Base-by-base conservation (phyloP, 2,113 vertebrate genomes). In the Urocynchramus pylzowi region DNA sequence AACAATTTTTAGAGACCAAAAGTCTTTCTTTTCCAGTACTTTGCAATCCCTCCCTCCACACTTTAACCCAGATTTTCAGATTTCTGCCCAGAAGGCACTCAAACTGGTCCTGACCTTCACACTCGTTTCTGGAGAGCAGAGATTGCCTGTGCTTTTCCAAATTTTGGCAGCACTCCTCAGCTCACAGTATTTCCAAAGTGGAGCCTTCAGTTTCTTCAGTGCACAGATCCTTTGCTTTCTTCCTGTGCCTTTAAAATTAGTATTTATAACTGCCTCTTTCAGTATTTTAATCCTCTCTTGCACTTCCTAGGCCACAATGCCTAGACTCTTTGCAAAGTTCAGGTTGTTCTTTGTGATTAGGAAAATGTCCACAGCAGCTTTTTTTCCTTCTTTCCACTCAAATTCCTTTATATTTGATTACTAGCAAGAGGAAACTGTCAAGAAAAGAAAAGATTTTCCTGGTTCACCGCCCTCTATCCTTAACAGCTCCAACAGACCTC, bases 61-160 rank as follows among this genome's bases (percentile, higher is more conserved):
- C 10, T 71, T 77, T 20, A 33, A 30, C 23, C 41, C 11, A 33
- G 6, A 44, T 53, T 10, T 67, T 85, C 33, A 27, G 10, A 26
- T 39, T 91, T 45, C 41, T 60, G 24, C 11, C 59, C 22, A 71
- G 56, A 56, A 57, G 27, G 26, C 28, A 41, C 24, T 49, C 7
- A 30, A 2, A 67, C 23, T 65, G 23, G 11, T 41, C 54, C 77
- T 47, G 47, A 82, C 35, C 53, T 67, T 53, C 42, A 27, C 9
- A 3, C 28, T 50, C 0, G 0, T 31, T 87, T 71, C 50, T 67
- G 41, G n/a, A 83, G 21, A 73, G 27, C 0, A 0, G 22, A 68
- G 21, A 45, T 22, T 78, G 49, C 31, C 50, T 41, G 19, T 23
- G 33, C 68, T 67, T n/a, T 44, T 50, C 35, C 60, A 31, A 3